Percentiles rank a stretch among this genome's conserved stretches.
Conservation (phyloP, 1,140 invertebrate species). For the Sesamia nonagrioides region DNA sequence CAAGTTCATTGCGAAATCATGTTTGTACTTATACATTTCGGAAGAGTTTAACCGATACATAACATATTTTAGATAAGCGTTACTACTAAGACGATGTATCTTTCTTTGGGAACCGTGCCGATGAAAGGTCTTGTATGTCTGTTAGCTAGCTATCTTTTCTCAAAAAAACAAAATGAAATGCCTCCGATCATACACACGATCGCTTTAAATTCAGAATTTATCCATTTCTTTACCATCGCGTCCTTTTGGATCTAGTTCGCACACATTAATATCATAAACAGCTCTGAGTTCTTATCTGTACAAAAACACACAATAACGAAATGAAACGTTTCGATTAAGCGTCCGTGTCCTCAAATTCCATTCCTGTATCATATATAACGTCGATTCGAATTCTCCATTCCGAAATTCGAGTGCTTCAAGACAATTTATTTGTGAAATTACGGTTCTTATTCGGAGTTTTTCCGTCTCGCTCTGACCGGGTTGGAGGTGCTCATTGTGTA, state of each 20-base stretch:
- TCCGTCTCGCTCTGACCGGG: conserved; percentile 36
- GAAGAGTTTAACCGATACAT: conserved; percentile 7
- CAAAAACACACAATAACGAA: conserved; percentile 49
- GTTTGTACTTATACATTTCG: neutral
- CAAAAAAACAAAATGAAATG: conserved; percentile 20
- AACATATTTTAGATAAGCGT: neutral
- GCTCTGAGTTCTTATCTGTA: conserved; percentile 29
- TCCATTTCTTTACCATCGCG: conserved; percentile 20
- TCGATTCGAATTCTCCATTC: conserved; percentile 64
- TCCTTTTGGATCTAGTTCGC: neutral
- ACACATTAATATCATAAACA: conserved; percentile 15
- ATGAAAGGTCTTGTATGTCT: neutral
- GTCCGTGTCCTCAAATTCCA: conserved; percentile 68
- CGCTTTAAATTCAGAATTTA: conserved; percentile 13
- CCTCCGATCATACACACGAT: conserved; percentile 4
- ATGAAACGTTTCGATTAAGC: conserved; percentile 64
- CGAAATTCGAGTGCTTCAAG: conserved; percentile 66
- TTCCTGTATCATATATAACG: conserved; percentile 71
- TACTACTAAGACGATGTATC: neutral
- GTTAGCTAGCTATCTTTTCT: neutral
- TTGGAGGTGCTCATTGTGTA: conserved; percentile 57
- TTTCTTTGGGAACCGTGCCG: neutral
- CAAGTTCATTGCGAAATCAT: conserved; percentile 24
- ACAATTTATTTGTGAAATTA: conserved; percentile 68
- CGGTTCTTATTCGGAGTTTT: conserved; percentile 34